These are phyloP conservation scores for Vultur gryphus DNA, from an alignment of 2,797 vertebrate species.

Conservation along the genomic window DNA sequence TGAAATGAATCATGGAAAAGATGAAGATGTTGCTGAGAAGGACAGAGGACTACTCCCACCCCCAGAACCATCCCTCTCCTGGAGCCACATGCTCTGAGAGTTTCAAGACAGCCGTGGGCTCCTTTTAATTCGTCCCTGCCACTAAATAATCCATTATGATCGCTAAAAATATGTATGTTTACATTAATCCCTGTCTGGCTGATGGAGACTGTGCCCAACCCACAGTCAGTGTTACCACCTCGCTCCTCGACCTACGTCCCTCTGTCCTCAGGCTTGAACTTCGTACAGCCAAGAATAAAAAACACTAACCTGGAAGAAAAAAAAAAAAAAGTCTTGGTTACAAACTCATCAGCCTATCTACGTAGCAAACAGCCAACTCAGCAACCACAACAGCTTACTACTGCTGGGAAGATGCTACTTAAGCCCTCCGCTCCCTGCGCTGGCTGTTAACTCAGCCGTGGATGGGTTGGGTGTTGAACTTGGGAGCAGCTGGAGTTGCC, in stretches of 20 bases:
- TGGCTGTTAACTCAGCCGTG: accelerated
- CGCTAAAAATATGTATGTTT: background rate
- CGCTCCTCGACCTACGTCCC: background rate
- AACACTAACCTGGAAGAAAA: background rate
- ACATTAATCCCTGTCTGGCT: background rate
- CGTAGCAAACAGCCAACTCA: background rate
- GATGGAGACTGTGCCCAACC: background rate
- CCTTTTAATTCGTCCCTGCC: background rate
- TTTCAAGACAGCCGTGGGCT: background rate
- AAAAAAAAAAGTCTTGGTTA: background rate
- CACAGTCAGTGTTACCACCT: accelerated
- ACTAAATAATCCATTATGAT: background rate
- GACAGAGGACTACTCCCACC: background rate
- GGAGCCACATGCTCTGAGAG: background rate
- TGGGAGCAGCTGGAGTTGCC: background rate
- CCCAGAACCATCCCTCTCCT: background rate
- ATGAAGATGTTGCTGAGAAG: background rate
- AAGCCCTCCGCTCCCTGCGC: accelerated
- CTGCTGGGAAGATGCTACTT: background rate
- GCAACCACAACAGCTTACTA: background rate
- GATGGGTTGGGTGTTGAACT: background rate
- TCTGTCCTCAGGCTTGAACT: background rate
- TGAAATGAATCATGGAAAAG: background rate
- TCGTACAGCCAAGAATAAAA: background rate
- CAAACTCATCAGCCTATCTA: background rate